Percentiles rank a stretch among this genome's conserved stretches.
phyloP scores from a whole-genome alignment of 2,797 vertebrate species.

The Tenualosa ilisha region DNA sequence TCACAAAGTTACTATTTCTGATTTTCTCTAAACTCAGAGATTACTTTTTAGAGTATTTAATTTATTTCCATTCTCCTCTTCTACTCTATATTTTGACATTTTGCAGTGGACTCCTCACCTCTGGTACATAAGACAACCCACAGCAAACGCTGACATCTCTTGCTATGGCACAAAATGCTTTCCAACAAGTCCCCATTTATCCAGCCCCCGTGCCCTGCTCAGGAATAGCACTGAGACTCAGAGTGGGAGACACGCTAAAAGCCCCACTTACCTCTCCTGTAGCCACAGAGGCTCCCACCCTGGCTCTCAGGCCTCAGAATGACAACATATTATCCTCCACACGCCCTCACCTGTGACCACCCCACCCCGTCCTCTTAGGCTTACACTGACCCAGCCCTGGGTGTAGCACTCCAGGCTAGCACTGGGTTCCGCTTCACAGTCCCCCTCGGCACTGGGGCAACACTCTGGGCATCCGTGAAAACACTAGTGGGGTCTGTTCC shows the following conservation, averaged over 20 bases:
- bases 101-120: no score
- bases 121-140: neutral
- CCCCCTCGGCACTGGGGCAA: conserved; percentile 19
- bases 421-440: neutral
- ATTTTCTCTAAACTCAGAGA: neutral
- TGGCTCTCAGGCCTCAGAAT: neutral
- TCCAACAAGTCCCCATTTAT: neutral
- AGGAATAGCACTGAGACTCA: neutral
- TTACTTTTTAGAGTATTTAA: neutral
- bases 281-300: neutral
- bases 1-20: neutral
- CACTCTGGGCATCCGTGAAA: conserved; percentile 19
- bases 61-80: no score
- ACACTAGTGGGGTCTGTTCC: conserved; percentile 71
- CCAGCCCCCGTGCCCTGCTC: neutral
- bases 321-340: neutral
- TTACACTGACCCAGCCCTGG: conserved; percentile 42
- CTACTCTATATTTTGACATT: neutral
- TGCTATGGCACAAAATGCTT: neutral
- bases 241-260: neutral
- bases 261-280: neutral
- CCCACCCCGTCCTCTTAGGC: conserved; percentile 39
- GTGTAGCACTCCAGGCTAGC: conserved; percentile 18
- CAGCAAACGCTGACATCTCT: neutral
- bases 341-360: conserved; percentile 25